Evolutionary conservation across 2,888 invertebrate species (phyloP), one percentile per base, ranked within the genome.

Genomic region (Lithophane semibrunnea): DNA sequence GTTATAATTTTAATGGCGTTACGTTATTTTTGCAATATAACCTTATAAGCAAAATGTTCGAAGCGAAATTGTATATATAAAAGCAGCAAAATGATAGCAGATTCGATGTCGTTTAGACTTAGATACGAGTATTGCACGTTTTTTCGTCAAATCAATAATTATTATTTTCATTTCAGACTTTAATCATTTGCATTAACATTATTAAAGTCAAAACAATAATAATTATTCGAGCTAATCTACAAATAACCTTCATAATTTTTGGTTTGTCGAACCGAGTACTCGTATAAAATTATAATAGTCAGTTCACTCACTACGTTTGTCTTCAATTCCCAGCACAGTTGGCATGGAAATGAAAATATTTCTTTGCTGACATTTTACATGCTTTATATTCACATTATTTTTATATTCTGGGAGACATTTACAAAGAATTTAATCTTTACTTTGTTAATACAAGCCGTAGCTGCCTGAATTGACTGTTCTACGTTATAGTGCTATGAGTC

Each of bases 321-420:
- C 80, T 84, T 70, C 44, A 66, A 67, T 79, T 49, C 54, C 67
- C 71, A 63, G 58, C 56, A 77, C 37, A 69, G 60, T 54, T n/a
- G 63, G 64, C 58, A 82, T 79, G 67, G 58, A 82, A 82, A 82
- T 77, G 1, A 54, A 80, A 83, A 71, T 71, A 77, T 58, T 63
- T 76, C 0, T 58, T 63, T 60, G 8, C 37, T 64, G 16, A 52
- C 8, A 67, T 75, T 67, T 64, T 56, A 49, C 56, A 68, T 64
- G 49, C n/a, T 67, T 63, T 49, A n/a, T 37, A 24, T 58, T 63
- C 9, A 24, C 2, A 56, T 72, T 49, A 18, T 49, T 56, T 58
- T 56, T 10, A 7, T 24, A 52, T 52, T 58, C 1, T 60, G 21
- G 56, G 66, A 37, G 18, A 71, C 58, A 42, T 12, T 21, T 42